Conservation (phyloP, 2,888 invertebrate species). For the Yponomeuta malinellus region DNA sequence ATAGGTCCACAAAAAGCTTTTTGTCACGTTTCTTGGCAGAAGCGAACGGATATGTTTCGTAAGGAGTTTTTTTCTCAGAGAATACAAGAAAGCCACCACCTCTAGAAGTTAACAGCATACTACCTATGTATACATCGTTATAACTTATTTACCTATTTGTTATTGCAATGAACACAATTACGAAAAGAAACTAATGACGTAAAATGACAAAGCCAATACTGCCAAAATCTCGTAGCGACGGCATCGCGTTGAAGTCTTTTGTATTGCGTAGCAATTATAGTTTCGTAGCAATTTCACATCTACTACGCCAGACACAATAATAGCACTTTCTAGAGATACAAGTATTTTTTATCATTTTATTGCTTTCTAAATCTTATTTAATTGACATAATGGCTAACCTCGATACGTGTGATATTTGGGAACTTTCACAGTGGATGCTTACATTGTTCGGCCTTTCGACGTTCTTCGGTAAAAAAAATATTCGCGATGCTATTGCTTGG, state of each 20-base stretch:
- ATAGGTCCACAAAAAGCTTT: slow-evolving; percentile 1
- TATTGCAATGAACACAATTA: too few species aligned
- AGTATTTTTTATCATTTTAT: slow-evolving; percentile 22
- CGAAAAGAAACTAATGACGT: not conserved
- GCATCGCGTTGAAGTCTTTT: slow-evolving; percentile 60
- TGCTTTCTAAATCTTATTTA: slow-evolving; percentile 14
- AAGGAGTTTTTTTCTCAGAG: not conserved
- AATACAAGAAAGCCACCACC: too few species aligned
- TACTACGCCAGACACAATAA: slow-evolving; percentile 13
- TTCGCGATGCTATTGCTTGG: not conserved
- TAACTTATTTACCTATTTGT: too few species aligned
- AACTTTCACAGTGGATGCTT: not conserved
- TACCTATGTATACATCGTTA: not conserved
- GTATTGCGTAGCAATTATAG: slow-evolving; percentile 28
- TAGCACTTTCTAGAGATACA: slow-evolving; percentile 28
- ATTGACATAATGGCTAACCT: slow-evolving; percentile 11
- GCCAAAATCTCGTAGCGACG: slow-evolving; percentile 7
- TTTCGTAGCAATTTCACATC: slow-evolving; percentile 6
- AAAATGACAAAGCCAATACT: not conserved
- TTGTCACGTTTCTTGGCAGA: not conserved
- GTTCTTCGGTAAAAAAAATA: not conserved
- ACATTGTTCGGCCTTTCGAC: not conserved
- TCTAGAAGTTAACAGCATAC: too few species aligned
- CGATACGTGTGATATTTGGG: slow-evolving; percentile 4
- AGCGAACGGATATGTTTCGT: not conserved